phyloP scores from a whole-genome alignment of 2,888 invertebrate genomes.

The Prosopocoilus inquinatus region DNA sequence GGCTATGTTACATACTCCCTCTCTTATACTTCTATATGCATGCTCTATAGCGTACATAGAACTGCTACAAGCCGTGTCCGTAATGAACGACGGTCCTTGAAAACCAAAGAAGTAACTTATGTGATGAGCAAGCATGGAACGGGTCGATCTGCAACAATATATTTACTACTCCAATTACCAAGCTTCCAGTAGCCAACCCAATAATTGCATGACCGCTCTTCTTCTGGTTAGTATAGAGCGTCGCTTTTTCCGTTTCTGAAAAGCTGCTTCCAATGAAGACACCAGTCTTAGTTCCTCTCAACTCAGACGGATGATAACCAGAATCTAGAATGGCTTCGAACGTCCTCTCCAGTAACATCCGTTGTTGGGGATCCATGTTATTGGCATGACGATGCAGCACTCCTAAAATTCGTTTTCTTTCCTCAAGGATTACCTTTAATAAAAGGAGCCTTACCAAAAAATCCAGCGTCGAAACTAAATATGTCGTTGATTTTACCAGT shows the following conservation, averaged over 20 bases:
- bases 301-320: slow-evolving; percentile 65
- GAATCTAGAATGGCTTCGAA: slow-evolving; percentile 64
- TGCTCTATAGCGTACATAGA: slow-evolving; percentile 84
- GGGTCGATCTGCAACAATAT: neutral
- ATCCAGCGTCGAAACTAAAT: slow-evolving; percentile 56
- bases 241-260: slow-evolving; percentile 71
- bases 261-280: slow-evolving; percentile 78
- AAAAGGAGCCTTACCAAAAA: slow-evolving; percentile 48
- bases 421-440: neutral
- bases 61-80: slow-evolving; percentile 96
- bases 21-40: slow-evolving; percentile 72
- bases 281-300: slow-evolving; percentile 72
- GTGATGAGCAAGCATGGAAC: slow-evolving; percentile 85
- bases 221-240: neutral
- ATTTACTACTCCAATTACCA: neutral
- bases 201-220: neutral
- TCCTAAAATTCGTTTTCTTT: slow-evolving; percentile 26
- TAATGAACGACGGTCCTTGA: slow-evolving; percentile 79
- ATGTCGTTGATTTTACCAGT: slow-evolving; percentile 64
- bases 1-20: slow-evolving; percentile 83
- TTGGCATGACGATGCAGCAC: slow-evolving; percentile 58
- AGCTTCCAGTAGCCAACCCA: neutral
- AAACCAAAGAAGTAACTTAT: slow-evolving; percentile 84
- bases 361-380: slow-evolving; percentile 57
- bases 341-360: slow-evolving; percentile 60